Evolutionary conservation across 2,113 vertebrate species (phyloP).

Genomic region (Romanogobio albipinnatus): DNA sequence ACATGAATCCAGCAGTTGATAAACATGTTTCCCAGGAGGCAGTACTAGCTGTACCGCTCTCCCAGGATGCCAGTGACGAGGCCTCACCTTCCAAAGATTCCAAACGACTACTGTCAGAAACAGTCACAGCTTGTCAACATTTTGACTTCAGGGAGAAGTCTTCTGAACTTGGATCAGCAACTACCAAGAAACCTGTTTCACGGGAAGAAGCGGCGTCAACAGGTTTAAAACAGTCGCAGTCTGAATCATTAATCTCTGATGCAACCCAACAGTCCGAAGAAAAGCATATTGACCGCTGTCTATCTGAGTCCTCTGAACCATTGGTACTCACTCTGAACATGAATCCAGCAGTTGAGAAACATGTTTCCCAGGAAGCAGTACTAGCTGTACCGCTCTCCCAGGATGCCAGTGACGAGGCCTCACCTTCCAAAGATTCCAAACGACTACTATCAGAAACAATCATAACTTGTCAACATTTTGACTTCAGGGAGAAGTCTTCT

Average conservation of each 20-base stretch:
- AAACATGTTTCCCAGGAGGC: not conserved
- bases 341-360: slow-evolving; percentile 6
- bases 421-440: not conserved
- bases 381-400: not conserved
- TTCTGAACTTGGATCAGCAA: slow-evolving; percentile 30
- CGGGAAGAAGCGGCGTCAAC: not conserved
- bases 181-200: not conserved
- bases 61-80: not conserved
- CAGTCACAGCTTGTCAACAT: slow-evolving; percentile 49
- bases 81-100: not conserved
- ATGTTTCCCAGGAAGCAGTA: not conserved
- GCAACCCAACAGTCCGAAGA: not conserved
- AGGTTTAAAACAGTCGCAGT: slow-evolving; percentile 9
- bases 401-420: not conserved
- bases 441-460: slow-evolving; percentile 55
- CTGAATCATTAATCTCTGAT: slow-evolving; percentile 29
- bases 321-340: not conserved
- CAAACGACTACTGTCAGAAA: slow-evolving; percentile 36
- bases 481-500: slow-evolving; percentile 62
- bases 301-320: slow-evolving; percentile 28
- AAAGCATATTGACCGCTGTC: not conserved
- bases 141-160: slow-evolving; percentile 66
- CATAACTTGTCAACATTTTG: slow-evolving; percentile 57
- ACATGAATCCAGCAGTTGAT: not conserved
- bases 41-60: not conserved